Evolutionary conservation across 2,888 invertebrate species (phyloP).

Genomic region (Thelaira solivaga): DNA sequence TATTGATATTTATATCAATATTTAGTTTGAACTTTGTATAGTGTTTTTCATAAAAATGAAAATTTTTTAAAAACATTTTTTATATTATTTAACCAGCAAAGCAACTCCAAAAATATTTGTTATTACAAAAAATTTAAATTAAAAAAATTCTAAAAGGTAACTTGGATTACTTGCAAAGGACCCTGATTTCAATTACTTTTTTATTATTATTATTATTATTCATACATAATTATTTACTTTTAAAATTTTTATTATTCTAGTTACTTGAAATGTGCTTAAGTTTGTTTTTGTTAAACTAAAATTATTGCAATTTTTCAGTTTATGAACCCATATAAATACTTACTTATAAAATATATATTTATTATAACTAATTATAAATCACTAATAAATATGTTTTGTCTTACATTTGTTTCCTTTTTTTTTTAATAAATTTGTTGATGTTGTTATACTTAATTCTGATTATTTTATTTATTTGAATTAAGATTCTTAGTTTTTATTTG

Average conservation of each 20-base stretch:
- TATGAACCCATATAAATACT: neutral
- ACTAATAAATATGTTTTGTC: constrained; percentile 29
- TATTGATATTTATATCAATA: too few relatives aligned
- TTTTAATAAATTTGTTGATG: constrained; percentile 41
- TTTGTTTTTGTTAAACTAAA: constrained; percentile 1
- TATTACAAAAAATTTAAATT: too few relatives aligned
- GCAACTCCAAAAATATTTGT: too few relatives aligned
- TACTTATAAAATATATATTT: constrained; percentile 16
- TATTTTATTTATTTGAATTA: constrained; percentile 49
- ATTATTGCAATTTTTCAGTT: neutral
- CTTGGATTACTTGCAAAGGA: too few relatives aligned
- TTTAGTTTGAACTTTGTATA: too few relatives aligned
- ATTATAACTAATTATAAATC: constrained; percentile 36
- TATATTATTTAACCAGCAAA: too few relatives aligned
- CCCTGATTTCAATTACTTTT: too few relatives aligned
- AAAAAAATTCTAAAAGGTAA: too few relatives aligned
- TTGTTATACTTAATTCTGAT: constrained; percentile 33
- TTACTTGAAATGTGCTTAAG: constrained; percentile 24
- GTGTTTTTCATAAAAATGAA: too few relatives aligned
- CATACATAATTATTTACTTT: too few relatives aligned
- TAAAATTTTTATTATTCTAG: constrained; percentile 36
- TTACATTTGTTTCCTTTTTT: neutral
- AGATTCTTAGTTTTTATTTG: constrained; percentile 35
- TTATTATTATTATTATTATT: too few relatives aligned
- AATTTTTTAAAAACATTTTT: too few relatives aligned